phyloP scores from a whole-genome alignment of 2,113 vertebrate species.

The Zonotrichia leucophrys region DNA sequence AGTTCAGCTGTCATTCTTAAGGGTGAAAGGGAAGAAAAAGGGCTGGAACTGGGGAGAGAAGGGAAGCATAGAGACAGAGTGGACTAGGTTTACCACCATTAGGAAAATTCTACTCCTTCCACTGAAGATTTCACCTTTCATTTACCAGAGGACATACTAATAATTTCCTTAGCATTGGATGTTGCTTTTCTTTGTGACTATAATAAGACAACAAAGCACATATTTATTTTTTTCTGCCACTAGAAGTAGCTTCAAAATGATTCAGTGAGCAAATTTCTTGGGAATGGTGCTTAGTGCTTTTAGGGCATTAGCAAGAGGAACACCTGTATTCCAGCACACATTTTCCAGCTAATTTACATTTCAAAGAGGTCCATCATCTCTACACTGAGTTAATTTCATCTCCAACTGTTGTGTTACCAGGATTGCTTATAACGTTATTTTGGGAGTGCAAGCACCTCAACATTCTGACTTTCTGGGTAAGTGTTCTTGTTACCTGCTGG shows the following conservation, averaged over 20 bases:
- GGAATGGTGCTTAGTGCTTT: not conserved
- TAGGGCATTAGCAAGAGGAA: not conserved
- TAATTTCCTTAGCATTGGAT: not conserved
- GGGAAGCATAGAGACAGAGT: not conserved
- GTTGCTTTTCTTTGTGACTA: not conserved
- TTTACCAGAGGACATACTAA: not conserved
- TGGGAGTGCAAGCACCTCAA: not conserved
- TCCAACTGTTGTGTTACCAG: not conserved
- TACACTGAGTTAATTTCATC: not conserved
- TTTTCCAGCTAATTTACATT: not conserved
- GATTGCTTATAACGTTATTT: not conserved
- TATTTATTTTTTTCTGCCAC: not conserved
- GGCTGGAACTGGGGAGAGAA: not conserved
- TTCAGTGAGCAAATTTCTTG: not conserved
- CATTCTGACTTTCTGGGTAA: not conserved
- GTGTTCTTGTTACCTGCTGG: not conserved
- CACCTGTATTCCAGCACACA: not conserved
- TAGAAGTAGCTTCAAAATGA: not conserved
- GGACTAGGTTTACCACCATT: not conserved
- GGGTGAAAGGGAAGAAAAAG: not conserved
- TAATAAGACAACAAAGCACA: not conserved
- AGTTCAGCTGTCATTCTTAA: not conserved
- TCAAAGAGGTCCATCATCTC: not conserved
- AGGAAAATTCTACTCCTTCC: not conserved
- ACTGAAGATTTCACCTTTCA: not conserved